Percentiles rank a stretch among this genome's conserved stretches.
Evolutionary conservation across 2,797 vertebrate genomes (phyloP).

Genomic region (Poeciliopsis paucimaculata): DNA sequence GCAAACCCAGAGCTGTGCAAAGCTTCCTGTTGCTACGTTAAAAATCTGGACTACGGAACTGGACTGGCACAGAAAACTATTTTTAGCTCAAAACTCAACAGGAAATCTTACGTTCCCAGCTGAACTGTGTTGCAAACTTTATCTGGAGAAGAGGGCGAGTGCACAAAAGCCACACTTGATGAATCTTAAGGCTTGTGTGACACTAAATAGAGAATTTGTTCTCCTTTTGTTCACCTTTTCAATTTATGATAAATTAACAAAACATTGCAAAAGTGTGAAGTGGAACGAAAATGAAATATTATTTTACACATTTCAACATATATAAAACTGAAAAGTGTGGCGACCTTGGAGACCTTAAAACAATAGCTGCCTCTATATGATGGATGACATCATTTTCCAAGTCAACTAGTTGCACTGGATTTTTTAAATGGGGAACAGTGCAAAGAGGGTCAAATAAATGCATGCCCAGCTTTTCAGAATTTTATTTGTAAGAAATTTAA

Average conservation of each 20-base stretch:
- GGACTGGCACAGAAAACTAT: conserved; percentile 78
- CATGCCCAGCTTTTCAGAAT: neutral
- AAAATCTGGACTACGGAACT: conserved; percentile 75
- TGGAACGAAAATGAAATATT: neutral
- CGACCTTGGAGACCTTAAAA: too few species aligned
- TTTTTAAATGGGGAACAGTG: neutral
- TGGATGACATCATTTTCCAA: neutral
- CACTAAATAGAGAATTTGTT: conserved; percentile 1
- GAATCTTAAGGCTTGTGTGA: conserved; percentile 16
- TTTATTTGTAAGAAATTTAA: neutral
- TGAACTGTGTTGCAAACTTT: conserved; percentile 75
- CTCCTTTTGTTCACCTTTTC: neutral
- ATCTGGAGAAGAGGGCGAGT: conserved; percentile 10
- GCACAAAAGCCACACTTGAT: conserved; percentile 23
- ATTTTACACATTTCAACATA: too few species aligned
- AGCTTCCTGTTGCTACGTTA: conserved; percentile 62
- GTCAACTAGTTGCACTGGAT: neutral
- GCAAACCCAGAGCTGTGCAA: conserved; percentile 63
- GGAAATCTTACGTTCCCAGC: conserved; percentile 70
- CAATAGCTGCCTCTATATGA: neutral
- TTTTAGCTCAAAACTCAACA: conserved; percentile 74
- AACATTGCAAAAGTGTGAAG: neutral
- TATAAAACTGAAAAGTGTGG: too few species aligned
- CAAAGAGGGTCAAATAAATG: neutral
- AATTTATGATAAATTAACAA: neutral